phyloP scores from a whole-genome alignment of 2,888 invertebrate genomes.

The Drosophila nigricruria region DNA sequence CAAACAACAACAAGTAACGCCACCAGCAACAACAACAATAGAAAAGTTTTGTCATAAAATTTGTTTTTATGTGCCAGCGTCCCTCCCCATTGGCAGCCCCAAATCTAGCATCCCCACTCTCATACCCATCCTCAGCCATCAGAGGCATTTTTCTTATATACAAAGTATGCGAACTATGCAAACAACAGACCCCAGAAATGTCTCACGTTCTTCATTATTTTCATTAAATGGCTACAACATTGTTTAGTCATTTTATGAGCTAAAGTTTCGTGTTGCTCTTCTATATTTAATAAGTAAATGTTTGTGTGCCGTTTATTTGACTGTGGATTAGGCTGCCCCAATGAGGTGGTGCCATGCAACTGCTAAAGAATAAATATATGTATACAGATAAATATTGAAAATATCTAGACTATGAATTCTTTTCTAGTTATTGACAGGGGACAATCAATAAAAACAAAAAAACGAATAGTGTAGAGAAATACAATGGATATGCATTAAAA shows the following conservation, averaged over 20 bases:
- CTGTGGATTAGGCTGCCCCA: background rate
- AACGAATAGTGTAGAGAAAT: background rate
- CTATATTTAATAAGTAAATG: conserved; percentile 38
- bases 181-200: conserved; percentile 47
- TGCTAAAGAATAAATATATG: background rate
- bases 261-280: conserved; percentile 37
- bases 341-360: background rate
- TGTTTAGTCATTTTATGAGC: conserved; percentile 63
- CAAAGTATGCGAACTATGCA: conserved; percentile 36
- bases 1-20: conserved; percentile 27
- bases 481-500: background rate
- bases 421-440: background rate
- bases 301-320: conserved; percentile 23
- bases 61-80: conserved; percentile 61
- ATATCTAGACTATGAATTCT: background rate
- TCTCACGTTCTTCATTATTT: conserved; percentile 71
- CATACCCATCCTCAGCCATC: conserved; percentile 2
- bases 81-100: conserved; percentile 11
- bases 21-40: conserved; percentile 44
- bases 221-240: conserved; percentile 64
- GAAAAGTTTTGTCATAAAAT: conserved; percentile 72
- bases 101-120: background rate
- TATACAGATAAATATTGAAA: conserved; percentile 5
- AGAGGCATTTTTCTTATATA: conserved; percentile 34
- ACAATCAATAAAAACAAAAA: conserved; percentile 4